These are phyloP conservation scores for Nasonia giraulti DNA, from an alignment of 1,140 invertebrate genomes.

Conservation along the genomic window DNA sequence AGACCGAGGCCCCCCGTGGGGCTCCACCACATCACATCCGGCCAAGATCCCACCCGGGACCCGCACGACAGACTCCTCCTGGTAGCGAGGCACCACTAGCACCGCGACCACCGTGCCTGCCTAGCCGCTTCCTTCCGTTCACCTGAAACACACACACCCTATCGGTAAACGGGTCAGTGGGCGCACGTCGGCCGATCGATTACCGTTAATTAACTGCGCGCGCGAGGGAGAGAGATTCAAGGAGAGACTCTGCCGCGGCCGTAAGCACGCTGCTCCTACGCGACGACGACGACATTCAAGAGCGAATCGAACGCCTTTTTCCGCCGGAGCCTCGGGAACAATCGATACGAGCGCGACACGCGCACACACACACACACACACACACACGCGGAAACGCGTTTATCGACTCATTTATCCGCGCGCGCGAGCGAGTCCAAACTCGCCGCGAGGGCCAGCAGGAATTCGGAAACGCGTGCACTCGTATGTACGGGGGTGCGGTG, in stretches of 20 bases:
- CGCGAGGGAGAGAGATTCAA: conserved; percentile 43
- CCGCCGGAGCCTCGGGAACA: background rate
- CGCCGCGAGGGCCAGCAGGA: conserved; percentile 37
- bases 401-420: background rate
- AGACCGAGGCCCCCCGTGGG: conserved; percentile 42
- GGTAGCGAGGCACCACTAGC: conserved; percentile 60
- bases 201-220: conserved; percentile 59
- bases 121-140: background rate
- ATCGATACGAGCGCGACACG: background rate
- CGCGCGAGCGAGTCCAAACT: conserved; percentile 13
- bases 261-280: background rate
- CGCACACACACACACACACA: no score
- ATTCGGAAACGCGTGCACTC: conserved; percentile 52
- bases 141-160: background rate
- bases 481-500: conserved; percentile 19
- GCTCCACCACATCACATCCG: conserved; percentile 67
- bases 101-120: conserved; percentile 48
- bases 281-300: no score
- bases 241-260: conserved; percentile 34
- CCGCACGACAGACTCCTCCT: conserved; percentile 62
- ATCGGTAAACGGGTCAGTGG: conserved; percentile 46
- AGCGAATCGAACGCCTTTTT: no score
- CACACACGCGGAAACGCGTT: no score
- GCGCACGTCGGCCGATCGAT: conserved; percentile 59
- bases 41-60: conserved; percentile 60